Conservation (phyloP, 2,113 vertebrate species). For the Loxodonta africana region DNA sequence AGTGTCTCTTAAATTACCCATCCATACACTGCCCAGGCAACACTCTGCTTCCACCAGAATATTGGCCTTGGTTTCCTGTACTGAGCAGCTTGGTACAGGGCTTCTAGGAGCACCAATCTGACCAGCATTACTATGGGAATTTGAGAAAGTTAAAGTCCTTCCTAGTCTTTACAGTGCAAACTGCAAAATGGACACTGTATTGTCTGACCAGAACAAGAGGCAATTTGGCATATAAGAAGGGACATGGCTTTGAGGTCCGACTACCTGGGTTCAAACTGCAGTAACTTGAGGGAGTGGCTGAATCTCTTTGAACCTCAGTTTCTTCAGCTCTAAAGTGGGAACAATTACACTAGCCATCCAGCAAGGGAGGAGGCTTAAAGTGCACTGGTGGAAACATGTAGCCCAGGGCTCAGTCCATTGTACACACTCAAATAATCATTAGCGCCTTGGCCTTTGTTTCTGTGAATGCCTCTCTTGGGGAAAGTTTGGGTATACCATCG, state of each 20-base stretch:
- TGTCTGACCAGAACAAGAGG: background rate
- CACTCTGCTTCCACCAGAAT: background rate
- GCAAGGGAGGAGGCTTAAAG: background rate
- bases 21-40: background rate
- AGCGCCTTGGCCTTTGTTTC: background rate
- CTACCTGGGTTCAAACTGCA: background rate
- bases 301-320: background rate
- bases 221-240: background rate
- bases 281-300: background rate
- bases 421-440: background rate
- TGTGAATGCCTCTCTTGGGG: background rate
- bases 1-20: constrained; percentile 17
- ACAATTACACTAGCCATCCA: background rate
- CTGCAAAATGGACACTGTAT: background rate
- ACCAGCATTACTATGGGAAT: background rate
- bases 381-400: background rate
- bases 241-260: background rate
- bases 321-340: background rate
- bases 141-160: constrained; percentile 7
- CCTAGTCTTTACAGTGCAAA: constrained; percentile 11
- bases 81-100: background rate
- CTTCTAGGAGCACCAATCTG: background rate
- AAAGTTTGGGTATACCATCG: background rate
- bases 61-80: background rate
- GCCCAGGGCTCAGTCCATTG: background rate